Evolutionary conservation across 2,888 invertebrate species (phyloP), one percentile per base, ranked within the genome.

Genomic region (Sinelater perroti): DNA sequence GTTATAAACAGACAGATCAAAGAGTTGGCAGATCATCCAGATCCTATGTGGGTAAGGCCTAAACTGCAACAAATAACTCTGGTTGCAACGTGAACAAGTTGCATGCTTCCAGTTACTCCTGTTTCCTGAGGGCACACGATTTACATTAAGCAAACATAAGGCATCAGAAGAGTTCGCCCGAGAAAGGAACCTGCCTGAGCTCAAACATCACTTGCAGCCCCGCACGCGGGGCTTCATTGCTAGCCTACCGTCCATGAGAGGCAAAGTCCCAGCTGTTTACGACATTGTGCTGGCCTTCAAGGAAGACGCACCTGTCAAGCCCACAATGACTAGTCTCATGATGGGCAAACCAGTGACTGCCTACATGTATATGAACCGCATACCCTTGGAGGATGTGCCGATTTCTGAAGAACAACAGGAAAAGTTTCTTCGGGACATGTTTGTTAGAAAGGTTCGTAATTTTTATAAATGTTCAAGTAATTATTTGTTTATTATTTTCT

Each of bases 61-160:
- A n/a, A 18, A 14, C 3, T 36, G n/a, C 14, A 2, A n/a, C n/a
- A n/a, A n/a, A n/a, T n/a, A n/a, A n/a, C n/a, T n/a, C n/a, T 16
- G 4, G n/a, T 14, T 14, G 6, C 4, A 31, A 31, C 11, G 16
- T n/a, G 11, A 17, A 31, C 10, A 8, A 8, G 18, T 17, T 20
- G 6, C 35, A 24, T 13, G 31, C 42, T 80, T 81, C 28, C 70
- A 94, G 93, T 80, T 97, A 60, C 78, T 96, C 46, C 77, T 97
- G 60, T 96, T 93, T 72, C 93, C 95, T 0, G 97, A 97, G 80
- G 97, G 97, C 7, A 97, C 97, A 0, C 84, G 97, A 47, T 96
- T 94, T 71, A 96, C 96, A 0, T 80, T 84, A 38, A 87, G 86
- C 66, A 97, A 97, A 75, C 93, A 94, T 71, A 87, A 89, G 77